phyloP scores from a whole-genome alignment of 2,888 invertebrate genomes.

The Therioaphis trifolii region DNA sequence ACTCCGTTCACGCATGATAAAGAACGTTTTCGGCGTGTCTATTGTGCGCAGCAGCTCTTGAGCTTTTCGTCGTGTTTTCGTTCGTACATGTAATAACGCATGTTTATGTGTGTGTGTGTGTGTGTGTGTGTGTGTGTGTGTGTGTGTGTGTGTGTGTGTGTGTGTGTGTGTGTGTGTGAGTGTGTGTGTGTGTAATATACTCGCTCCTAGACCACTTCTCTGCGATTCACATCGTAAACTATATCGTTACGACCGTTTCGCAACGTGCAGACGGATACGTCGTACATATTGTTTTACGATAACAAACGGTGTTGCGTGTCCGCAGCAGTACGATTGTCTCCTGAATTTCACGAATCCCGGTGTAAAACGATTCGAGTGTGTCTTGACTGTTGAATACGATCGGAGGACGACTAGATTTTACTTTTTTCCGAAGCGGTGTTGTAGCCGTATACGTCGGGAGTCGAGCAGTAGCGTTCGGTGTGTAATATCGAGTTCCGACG shows the following conservation, averaged over 20 bases:
- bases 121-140: too few species aligned
- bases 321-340: background rate
- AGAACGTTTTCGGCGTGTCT: conserved; percentile 32
- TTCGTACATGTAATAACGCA: background rate
- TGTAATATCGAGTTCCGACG: too few species aligned
- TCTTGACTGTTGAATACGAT: conserved; percentile 2
- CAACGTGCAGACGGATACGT: too few species aligned
- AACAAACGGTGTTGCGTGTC: conserved; percentile 4
- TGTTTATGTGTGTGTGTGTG: background rate
- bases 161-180: too few species aligned
- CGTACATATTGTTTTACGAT: conserved; percentile 21
- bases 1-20: background rate
- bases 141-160: too few species aligned
- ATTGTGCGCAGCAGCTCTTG: conserved; percentile 21
- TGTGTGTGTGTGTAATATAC: too few species aligned
- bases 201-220: too few species aligned
- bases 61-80: conserved; percentile 38
- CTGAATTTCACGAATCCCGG: background rate
- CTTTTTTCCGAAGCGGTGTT: background rate
- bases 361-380: background rate
- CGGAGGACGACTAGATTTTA: background rate
- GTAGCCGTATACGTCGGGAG: too few species aligned
- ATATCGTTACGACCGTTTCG: background rate
- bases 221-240: too few species aligned
- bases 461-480: too few species aligned